Conservation (phyloP, 92 coral and sea anemone genomes). For the Phymanthus crucifer region DNA sequence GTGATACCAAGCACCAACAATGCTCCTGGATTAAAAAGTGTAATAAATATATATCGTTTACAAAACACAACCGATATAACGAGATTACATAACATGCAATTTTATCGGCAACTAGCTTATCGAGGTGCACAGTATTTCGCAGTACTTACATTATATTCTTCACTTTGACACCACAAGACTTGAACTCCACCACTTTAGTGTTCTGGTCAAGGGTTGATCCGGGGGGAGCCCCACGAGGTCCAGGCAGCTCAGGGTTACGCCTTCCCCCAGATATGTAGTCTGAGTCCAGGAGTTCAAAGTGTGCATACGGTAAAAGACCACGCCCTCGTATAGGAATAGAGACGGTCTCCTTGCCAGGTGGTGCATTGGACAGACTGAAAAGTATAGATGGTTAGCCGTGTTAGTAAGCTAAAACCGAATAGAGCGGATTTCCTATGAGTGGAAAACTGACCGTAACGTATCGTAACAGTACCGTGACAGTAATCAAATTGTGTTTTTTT, state of each 20-base stretch:
- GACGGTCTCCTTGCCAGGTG: conserved; percentile 59
- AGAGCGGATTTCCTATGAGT: too few relatives aligned
- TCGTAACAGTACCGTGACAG: too few relatives aligned
- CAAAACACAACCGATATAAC: too few relatives aligned
- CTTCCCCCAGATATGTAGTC: conserved; percentile 95
- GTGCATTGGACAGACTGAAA: conserved; percentile 72
- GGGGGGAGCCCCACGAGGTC: conserved; percentile 98
- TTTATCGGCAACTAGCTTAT: too few relatives aligned
- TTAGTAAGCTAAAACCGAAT: neutral
- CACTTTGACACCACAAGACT: conserved; percentile 95
- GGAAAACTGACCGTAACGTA: too few relatives aligned
- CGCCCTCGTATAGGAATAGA: conserved; percentile 75
- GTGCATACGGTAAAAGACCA: conserved; percentile 94
- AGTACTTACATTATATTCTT: conserved; percentile 85
- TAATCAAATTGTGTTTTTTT: too few relatives aligned
- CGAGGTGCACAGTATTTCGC: too few relatives aligned
- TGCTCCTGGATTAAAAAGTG: too few relatives aligned
- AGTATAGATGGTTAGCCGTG: neutral
- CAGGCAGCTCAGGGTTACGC: conserved; percentile 93
- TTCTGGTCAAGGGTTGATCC: conserved; percentile 96
- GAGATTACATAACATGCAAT: too few relatives aligned
- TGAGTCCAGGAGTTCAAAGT: conserved; percentile 94
- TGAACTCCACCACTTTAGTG: conserved; percentile 94
- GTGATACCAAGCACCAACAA: too few relatives aligned
- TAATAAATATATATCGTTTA: too few relatives aligned